Conservation (phyloP, 2,888 invertebrate species). For the Caprella mutica region DNA sequence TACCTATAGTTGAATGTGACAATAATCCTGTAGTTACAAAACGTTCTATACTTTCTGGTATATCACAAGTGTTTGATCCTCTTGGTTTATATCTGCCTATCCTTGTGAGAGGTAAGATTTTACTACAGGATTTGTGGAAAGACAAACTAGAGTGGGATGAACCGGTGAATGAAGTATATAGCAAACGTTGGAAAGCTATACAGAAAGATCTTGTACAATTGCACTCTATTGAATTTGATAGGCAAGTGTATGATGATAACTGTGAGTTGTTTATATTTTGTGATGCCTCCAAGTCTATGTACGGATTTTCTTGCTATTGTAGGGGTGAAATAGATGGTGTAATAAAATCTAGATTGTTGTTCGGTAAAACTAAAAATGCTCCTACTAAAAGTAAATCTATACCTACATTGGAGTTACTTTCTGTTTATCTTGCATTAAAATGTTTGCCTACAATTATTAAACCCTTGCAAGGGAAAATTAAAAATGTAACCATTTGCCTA, state of each 20-base stretch:
- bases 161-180: not conserved
- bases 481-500: not conserved
- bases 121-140: no score
- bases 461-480: not conserved
- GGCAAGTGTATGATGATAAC: no score
- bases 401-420: slow-evolving; percentile 4
- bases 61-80: slow-evolving; percentile 5
- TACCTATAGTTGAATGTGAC: not conserved
- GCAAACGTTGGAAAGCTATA: not conserved
- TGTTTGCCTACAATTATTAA: not conserved
- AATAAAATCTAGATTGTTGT: not conserved
- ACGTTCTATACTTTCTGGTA: not conserved
- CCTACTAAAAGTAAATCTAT: not conserved
- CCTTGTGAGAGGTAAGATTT: not conserved
- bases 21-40: not conserved
- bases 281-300: not conserved
- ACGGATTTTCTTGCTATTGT: not conserved
- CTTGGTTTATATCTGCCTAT: slow-evolving; percentile 2
- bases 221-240: not conserved
- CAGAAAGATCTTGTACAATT: not conserved
- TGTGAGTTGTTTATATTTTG: not conserved
- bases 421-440: slow-evolving; percentile 6
- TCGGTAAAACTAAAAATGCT: not conserved
- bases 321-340: no score
- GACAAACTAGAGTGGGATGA: not conserved